Evolutionary conservation across 2,113 vertebrate species (phyloP).

Genomic region (Circaetus cinerascens): DNA sequence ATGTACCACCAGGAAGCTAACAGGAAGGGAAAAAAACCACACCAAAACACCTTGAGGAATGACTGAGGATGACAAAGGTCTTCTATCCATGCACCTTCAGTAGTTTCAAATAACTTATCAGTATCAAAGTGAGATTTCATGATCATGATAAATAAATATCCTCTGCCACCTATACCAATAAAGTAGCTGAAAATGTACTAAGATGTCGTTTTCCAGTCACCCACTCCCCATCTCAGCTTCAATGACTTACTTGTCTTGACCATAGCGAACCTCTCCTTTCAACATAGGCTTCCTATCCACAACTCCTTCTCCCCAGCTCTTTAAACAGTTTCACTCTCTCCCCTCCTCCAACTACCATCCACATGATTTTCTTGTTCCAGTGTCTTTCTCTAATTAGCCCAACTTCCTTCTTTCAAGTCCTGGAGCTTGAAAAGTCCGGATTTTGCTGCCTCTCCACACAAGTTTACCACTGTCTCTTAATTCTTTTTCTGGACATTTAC

Average conservation of each 20-base stretch:
- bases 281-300: background rate
- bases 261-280: background rate
- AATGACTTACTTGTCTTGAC: background rate
- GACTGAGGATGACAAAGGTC: background rate
- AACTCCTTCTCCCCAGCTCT: background rate
- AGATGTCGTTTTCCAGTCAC: background rate
- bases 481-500: background rate
- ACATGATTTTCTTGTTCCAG: background rate
- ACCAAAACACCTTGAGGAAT: background rate
- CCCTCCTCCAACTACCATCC: background rate
- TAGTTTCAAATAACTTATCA: background rate
- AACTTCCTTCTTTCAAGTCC: background rate
- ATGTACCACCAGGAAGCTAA: background rate
- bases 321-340: background rate
- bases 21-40: rapidly evolving
- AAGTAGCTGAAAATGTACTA: background rate
- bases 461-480: background rate
- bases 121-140: background rate
- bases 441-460: background rate
- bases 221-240: background rate
- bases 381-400: background rate
- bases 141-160: background rate
- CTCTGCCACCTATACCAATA: background rate
- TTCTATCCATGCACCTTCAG: background rate
- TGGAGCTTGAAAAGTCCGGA: background rate